Evolutionary conservation across 2,888 invertebrate species (phyloP), one percentile per base, ranked within the genome.

Genomic region (Acleris laterana): DNA sequence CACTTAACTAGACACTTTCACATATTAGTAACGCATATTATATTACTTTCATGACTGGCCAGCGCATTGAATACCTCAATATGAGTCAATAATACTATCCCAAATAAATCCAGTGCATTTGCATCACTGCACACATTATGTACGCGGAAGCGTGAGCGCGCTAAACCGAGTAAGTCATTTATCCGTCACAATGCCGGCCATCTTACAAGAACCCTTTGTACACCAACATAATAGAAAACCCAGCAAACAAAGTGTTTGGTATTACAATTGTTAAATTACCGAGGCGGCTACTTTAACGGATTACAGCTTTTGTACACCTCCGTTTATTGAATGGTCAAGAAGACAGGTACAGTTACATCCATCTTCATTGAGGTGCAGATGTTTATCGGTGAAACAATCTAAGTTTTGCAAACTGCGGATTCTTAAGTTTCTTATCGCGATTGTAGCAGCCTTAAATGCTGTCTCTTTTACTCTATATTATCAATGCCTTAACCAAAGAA

Each of bases 231-330:
- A 89, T 79, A 72, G 80, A 74, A 75, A 68, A 63, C 76, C 82
- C 80, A 76, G 58, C 62, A 66, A 66, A 80, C 72, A 84, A 78
- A 85, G 85, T 88, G 89, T 88, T 85, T 84, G 84, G 74, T 78
- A 78, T 74, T 70, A 81, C 83, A 82, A 85, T 88, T 88, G 88
- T 83, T 77, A 78, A 81, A 81, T 70, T 70, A 76, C 75, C 73
- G 71, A 74, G 84, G 88, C 92, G 92, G 92, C 89, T 90, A 91
- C 92, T 90, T 91, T 91, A 86, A 82, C 87, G 83, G 92, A 91
- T 91, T 90, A 91, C 75, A 73, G 77, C 80, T 77, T 82, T 89
- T 89, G 88, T 89, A 38, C 65, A 69, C 2, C 4, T 38, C 13
- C 38, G 75, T 74, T 75, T 75, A 79, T 81, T 82, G 79, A 86